phyloP scores from a whole-genome alignment of 2,888 invertebrate genomes.

The Thereva unica region DNA sequence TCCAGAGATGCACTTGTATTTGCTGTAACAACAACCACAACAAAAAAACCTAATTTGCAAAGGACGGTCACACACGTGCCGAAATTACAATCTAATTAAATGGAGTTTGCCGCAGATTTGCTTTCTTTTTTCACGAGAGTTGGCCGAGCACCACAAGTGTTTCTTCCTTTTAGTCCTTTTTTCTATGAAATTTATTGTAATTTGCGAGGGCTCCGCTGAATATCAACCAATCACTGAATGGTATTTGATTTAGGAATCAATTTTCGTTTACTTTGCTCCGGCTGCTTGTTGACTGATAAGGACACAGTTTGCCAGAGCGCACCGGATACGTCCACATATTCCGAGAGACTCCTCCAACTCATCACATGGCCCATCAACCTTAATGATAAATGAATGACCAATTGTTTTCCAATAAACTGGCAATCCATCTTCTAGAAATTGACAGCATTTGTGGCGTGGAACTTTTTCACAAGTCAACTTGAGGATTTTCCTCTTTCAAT shows the following conservation, averaged over 20 bases:
- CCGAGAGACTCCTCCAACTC: slow-evolving; percentile 16
- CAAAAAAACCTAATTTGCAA: too few relatives aligned
- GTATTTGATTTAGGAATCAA: slow-evolving; percentile 37
- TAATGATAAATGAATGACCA: slow-evolving; percentile 52
- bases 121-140: background rate
- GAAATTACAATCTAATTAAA: slow-evolving; percentile 42
- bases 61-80: slow-evolving; percentile 34
- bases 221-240: slow-evolving; percentile 32
- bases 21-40: too few relatives aligned
- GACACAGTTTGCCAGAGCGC: slow-evolving; percentile 9
- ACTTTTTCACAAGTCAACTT: slow-evolving; percentile 17
- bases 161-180: background rate
- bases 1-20: too few relatives aligned
- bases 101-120: slow-evolving; percentile 36
- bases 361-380: slow-evolving; percentile 40
- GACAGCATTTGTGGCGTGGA: slow-evolving; percentile 27
- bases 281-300: slow-evolving; percentile 37
- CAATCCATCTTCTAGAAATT: slow-evolving; percentile 53
- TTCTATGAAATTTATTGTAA: slow-evolving; percentile 29
- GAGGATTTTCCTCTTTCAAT: too few relatives aligned
- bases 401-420: slow-evolving; percentile 57
- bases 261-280: slow-evolving; percentile 35
- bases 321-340: slow-evolving; percentile 10
- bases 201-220: slow-evolving; percentile 16
- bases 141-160: background rate